Evolutionary conservation across 2,797 vertebrate genomes (phyloP).

Genomic region (Danio aesculapii): DNA sequence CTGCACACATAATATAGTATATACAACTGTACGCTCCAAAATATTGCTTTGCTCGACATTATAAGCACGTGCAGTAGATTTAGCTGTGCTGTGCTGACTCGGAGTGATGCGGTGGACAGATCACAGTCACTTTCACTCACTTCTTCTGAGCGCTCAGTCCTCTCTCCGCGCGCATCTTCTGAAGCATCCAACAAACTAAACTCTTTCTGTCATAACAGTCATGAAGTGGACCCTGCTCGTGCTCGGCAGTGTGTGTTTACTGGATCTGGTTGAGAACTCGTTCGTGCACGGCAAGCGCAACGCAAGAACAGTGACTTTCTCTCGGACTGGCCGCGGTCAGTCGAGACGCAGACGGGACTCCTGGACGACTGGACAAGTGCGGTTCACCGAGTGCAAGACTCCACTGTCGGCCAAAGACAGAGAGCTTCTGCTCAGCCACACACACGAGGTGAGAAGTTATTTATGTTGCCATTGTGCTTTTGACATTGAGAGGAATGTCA

Average conservation of each 20-base stretch:
- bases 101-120: neutral
- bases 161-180: slow-evolving; percentile 11
- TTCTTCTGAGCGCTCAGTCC: too few species aligned
- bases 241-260: slow-evolving; percentile 7
- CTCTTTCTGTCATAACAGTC: neutral
- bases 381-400: slow-evolving; percentile 42
- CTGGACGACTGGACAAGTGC: slow-evolving; percentile 15
- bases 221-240: slow-evolving; percentile 28
- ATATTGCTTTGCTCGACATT: neutral
- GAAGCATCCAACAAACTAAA: neutral
- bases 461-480: neutral
- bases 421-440: slow-evolving; percentile 40
- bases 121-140: neutral
- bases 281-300: neutral
- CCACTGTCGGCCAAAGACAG: slow-evolving; percentile 37
- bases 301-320: slow-evolving; percentile 41
- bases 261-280: neutral
- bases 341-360: slow-evolving; percentile 37
- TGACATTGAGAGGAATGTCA: slow-evolving; percentile 9
- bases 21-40: neutral
- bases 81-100: slow-evolving; percentile 8
- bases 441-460: slow-evolving; percentile 54
- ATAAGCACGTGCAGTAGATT: neutral
- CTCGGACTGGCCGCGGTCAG: slow-evolving; percentile 7
- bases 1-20: neutral